Conservation (phyloP, 2,113 vertebrate species). For the Platanista minor region DNA sequence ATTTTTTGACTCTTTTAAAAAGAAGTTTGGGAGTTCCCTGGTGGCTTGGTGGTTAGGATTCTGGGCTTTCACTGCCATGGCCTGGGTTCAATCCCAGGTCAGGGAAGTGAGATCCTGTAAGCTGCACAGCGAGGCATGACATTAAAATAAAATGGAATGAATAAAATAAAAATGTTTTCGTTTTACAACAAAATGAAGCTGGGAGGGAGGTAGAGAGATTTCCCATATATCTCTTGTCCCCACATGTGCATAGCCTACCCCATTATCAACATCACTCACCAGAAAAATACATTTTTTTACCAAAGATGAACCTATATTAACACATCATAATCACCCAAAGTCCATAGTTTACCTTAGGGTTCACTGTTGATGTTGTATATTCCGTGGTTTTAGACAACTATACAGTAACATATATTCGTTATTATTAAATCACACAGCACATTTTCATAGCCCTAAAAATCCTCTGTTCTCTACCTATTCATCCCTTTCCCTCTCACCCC, state of each 20-base stretch:
- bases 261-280: neutral
- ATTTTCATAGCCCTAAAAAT: neutral
- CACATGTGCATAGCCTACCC: rapidly evolving
- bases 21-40: neutral
- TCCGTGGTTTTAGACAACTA: neutral
- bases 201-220: neutral
- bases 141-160: neutral
- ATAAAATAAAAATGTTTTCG: neutral
- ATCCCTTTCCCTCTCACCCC: neutral
- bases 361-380: neutral
- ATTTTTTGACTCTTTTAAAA: neutral
- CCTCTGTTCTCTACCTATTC: neutral
- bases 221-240: neutral
- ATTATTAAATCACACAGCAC: neutral
- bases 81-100: neutral
- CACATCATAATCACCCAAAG: neutral
- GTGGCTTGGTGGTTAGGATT: neutral
- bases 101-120: neutral
- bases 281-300: neutral
- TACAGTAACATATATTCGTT: neutral
- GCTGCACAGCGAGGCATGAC: neutral
- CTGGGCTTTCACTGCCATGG: neutral
- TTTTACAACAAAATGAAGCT: neutral
- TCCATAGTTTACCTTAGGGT: neutral
- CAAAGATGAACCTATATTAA: neutral